A percentile compares a stretch with the other conserved stretches of the same genome.
These are phyloP conservation scores for Asteroscopus sphinx DNA, from an alignment of 2,888 invertebrate genomes.

Conservation along the genomic window DNA sequence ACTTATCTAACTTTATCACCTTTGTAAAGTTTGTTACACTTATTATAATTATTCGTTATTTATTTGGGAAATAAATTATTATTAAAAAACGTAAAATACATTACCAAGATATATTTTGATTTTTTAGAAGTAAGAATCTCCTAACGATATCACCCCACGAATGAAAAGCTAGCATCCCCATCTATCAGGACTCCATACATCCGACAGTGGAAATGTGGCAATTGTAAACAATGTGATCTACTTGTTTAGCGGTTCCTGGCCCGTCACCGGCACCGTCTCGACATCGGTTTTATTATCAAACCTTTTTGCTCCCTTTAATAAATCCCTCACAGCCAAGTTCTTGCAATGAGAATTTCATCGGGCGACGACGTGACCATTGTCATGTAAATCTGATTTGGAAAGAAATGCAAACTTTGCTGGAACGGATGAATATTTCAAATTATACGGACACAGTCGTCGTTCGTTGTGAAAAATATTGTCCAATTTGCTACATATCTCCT, in stretches of 20 bases:
- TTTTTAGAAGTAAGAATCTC: no score
- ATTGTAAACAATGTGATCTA: conserved; percentile 54
- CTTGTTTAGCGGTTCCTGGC: conserved; percentile 50
- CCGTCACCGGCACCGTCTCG: conserved; percentile 57
- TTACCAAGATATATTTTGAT: no score
- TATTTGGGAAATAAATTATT: no score
- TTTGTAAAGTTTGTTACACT: no score
- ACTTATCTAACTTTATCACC: no score
- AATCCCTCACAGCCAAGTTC: conserved; percentile 69
- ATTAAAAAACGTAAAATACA: no score
- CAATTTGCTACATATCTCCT: conserved; percentile 74
- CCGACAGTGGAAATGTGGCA: conserved; percentile 3
- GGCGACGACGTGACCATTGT: conserved; percentile 83
- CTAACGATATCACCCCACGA: no score
- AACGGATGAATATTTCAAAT: conserved; percentile 86
- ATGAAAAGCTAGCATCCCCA: no score
- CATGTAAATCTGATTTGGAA: conserved; percentile 86
- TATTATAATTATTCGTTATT: no score
- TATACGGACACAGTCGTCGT: conserved; percentile 68
- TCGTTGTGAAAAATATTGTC: conserved; percentile 75
- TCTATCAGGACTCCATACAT: not conserved
- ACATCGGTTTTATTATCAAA: conserved; percentile 76
- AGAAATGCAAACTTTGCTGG: conserved; percentile 85
- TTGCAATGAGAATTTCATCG: conserved; percentile 78
- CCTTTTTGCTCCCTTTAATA: conserved; percentile 78